Evolutionary conservation across 2,113 vertebrate genomes (phyloP).

Genomic region (Corvus moneduloides): DNA sequence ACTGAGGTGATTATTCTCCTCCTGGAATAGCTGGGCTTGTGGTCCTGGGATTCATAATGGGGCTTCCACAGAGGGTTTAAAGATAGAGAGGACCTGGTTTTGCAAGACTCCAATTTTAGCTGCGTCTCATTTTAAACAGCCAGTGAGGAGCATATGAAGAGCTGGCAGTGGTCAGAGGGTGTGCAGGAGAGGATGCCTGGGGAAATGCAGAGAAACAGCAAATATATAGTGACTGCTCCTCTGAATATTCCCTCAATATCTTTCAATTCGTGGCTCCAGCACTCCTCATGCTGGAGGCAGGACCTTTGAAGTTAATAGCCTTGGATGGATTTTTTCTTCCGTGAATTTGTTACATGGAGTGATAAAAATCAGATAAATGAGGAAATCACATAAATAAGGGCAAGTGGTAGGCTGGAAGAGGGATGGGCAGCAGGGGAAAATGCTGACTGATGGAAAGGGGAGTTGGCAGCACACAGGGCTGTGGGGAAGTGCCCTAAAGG

Average conservation of each 20-base stretch:
- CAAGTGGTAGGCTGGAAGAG: not conserved
- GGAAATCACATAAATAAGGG: not conserved
- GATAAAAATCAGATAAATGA: slow-evolving; percentile 51
- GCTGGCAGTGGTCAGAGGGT: not conserved
- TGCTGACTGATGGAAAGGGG: slow-evolving; percentile 1
- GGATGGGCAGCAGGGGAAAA: not conserved
- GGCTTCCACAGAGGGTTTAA: not conserved
- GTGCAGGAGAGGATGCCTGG: not conserved
- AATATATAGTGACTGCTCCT: not conserved
- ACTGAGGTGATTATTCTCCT: not conserved
- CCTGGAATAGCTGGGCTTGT: not conserved
- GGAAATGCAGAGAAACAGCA: not conserved
- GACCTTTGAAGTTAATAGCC: slow-evolving; percentile 28
- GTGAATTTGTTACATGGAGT: not conserved
- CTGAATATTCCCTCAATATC: not conserved
- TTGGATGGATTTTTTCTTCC: slow-evolving; percentile 31
- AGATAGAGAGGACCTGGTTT: not conserved
- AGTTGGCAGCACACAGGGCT: not conserved
- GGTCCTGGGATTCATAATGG: not conserved
- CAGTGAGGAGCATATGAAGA: not conserved
- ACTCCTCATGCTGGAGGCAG: not conserved
- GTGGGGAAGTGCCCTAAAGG: not conserved
- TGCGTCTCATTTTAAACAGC: not conserved
- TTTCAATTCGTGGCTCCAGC: not conserved
- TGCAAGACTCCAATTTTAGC: not conserved